Percentiles rank a stretch among this genome's conserved stretches.
phyloP scores from a whole-genome alignment of 2,888 invertebrate genomes.

The Bimastos eiseni region DNA sequence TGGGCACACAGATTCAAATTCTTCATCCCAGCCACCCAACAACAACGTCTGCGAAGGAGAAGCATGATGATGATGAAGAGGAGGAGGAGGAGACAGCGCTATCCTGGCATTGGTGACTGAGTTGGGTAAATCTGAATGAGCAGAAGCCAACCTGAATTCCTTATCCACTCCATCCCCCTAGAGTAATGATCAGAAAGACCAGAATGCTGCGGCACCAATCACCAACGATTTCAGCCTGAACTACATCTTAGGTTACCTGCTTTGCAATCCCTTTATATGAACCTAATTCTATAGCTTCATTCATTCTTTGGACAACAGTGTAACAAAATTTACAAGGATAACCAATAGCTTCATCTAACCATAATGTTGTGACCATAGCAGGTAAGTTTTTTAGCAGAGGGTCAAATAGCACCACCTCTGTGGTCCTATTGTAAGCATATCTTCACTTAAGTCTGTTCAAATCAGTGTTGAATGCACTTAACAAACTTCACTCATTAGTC shows the following conservation, averaged over 20 bases:
- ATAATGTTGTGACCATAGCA: not conserved
- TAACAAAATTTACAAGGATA: not conserved
- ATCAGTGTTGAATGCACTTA: no score
- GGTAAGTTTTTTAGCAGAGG: no score
- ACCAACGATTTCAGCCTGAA: not conserved
- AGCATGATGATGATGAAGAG: not conserved
- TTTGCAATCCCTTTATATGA: not conserved
- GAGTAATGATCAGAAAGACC: not conserved
- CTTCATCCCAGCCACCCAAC: not conserved
- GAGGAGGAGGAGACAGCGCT: not conserved
- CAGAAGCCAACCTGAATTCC: not conserved
- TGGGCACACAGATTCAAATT: not conserved
- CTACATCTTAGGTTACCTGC: not conserved
- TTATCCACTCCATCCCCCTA: not conserved
- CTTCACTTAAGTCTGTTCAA: no score
- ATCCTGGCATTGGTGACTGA: not conserved
- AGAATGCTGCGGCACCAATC: not conserved
- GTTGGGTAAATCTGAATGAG: not conserved
- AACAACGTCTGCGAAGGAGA: not conserved
- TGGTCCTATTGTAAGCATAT: no score
- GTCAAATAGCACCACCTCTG: no score
- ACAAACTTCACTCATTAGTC: no score
- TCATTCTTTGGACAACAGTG: not conserved
- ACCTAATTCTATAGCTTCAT: not conserved
- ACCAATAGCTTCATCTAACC: not conserved